These are phyloP conservation scores for Pangasianodon hypophthalmus DNA, from an alignment of 2,113 vertebrate genomes.

Conservation along the genomic window DNA sequence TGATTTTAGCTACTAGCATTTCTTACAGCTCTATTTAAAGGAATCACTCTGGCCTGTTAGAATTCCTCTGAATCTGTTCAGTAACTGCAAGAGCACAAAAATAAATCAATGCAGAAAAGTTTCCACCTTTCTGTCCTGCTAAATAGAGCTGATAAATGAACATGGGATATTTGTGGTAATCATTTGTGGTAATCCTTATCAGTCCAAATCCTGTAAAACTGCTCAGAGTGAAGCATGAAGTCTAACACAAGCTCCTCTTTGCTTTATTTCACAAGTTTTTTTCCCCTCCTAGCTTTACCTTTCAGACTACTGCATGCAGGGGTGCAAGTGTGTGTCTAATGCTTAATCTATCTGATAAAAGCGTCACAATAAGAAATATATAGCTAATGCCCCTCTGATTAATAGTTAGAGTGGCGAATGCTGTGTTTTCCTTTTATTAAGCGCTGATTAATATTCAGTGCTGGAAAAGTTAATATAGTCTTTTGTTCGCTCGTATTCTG, in stretches of 20 bases:
- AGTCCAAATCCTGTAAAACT: constrained; percentile 39
- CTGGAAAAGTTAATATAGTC: constrained; percentile 86
- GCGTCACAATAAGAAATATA: constrained; percentile 69
- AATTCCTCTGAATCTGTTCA: background rate
- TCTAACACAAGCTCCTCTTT: constrained; percentile 64
- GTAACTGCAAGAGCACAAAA: background rate
- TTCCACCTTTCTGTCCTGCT: background rate
- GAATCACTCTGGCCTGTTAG: background rate
- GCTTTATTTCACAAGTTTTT: constrained; percentile 66
- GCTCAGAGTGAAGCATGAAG: constrained; percentile 22
- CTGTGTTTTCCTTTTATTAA: constrained; percentile 95
- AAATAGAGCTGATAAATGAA: constrained; percentile 6
- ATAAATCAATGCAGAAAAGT: background rate
- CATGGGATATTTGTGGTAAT: constrained; percentile 25
- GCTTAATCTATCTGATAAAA: constrained; percentile 56
- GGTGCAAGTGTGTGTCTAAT: constrained; percentile 66
- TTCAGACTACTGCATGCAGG: constrained; percentile 39
- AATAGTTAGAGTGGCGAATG: constrained; percentile 91
- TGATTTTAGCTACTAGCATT: background rate
- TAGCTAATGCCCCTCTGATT: constrained; percentile 76
- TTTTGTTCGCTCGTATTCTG: constrained; percentile 87
- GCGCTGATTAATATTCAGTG: constrained; percentile 95
- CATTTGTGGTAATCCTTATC: constrained; percentile 5
- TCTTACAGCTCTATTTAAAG: background rate
- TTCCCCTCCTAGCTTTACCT: constrained; percentile 50